Evolutionary conservation across 2,888 invertebrate species (phyloP), one percentile per base, ranked within the genome.

Genomic region (Amphiduros pacificus): DNA sequence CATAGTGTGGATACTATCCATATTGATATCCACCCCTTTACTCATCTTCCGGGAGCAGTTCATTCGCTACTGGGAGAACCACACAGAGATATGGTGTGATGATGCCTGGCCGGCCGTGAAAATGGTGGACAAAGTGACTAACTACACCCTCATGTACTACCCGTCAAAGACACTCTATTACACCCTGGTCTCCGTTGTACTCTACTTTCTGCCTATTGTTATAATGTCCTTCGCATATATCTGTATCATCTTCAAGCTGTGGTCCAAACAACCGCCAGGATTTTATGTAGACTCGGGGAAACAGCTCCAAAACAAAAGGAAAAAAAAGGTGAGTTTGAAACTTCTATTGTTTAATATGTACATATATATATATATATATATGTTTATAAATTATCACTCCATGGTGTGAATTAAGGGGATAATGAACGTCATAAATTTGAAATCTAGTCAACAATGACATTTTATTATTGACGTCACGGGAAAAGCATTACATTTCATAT

Each of bases 141-240:
- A 60, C 55, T 29, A 41, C 9, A 69, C 68, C 9, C 17, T 58
- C 4, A 29, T 26, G 24, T 55, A 62, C 9, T 71, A 0, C 71
- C 84, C 1, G 78, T 89, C n/a, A 80, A 89, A 58, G 87, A 88
- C 51, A 26, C 86, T 89, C 36, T 93, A 92, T 76, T 93, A 92
- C 90, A 89, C 91, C 70, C 87, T 91, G 28, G 86, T 91, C 2
- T 85, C 91, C 24, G 87, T 89, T 0, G 85, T 91, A 5, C 81
- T 92, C 24, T 91, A 92, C 1, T 92, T 92, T 89, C 77, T 91
- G 22, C 93, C 93, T 0, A 82, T 92, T 27, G 84, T 87, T 0
- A 85, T 90, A 0, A 91, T 92, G 89, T 81, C 89, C 0, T 78
- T 90, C n/a, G 89, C 89, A 68, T 90, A 90, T 49, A 26, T 41